phyloP scores from a whole-genome alignment of 2,888 invertebrate genomes.

The Ramazzottius varieornatus region DNA sequence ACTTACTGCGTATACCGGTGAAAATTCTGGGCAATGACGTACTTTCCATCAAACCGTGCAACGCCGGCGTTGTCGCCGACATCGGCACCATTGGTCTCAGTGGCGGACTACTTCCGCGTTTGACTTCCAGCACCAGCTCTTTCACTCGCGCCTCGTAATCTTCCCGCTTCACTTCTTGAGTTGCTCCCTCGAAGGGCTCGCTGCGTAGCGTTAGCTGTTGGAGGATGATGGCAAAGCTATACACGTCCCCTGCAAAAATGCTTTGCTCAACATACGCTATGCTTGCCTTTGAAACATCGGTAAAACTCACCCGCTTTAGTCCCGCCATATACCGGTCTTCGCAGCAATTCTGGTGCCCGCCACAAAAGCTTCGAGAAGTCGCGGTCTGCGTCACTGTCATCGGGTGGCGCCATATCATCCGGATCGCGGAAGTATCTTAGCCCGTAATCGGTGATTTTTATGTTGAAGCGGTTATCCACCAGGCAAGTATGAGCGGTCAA shows the following conservation, averaged over 20 bases:
- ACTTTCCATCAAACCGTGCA: background rate
- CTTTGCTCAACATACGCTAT: too few relatives aligned
- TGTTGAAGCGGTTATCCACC: background rate
- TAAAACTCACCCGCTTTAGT: background rate
- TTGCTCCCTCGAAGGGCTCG: background rate
- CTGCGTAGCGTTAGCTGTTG: background rate
- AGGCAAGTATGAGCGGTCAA: background rate
- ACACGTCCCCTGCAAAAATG: background rate
- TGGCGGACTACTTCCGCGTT: background rate
- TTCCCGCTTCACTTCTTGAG: background rate
- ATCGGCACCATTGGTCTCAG: background rate
- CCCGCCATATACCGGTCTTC: background rate
- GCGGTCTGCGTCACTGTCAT: background rate
- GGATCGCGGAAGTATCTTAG: background rate
- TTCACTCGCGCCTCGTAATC: background rate
- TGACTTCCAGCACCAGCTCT: background rate
- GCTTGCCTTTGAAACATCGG: too few relatives aligned
- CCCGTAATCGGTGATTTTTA: conserved; percentile 1
- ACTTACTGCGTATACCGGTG: too few relatives aligned
- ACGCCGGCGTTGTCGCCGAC: background rate
- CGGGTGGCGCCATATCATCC: background rate
- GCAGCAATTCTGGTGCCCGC: background rate
- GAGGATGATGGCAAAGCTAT: background rate
- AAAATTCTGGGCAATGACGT: too few relatives aligned
- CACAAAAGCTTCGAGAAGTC: background rate